Evolutionary conservation across 2,797 vertebrate genomes (phyloP).

Genomic region (Alca torda): DNA sequence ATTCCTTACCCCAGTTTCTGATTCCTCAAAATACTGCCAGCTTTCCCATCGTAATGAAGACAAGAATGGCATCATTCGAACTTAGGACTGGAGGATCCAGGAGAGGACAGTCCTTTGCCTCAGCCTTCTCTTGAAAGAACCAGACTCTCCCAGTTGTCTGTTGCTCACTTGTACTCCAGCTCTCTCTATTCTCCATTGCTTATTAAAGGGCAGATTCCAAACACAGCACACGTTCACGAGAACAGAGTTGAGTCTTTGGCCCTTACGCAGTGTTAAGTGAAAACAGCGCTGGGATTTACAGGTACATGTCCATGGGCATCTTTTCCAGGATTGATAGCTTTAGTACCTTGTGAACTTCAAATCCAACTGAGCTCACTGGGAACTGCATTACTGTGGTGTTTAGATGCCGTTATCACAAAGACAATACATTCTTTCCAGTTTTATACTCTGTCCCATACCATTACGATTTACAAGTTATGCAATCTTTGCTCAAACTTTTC

Average conservation of each 20-base stretch:
- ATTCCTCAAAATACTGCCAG: not conserved
- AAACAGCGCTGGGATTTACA: not conserved
- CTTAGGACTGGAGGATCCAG: not conserved
- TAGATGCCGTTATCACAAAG: not conserved
- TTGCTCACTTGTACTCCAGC: not conserved
- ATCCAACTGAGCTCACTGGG: not conserved
- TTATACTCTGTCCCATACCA: not conserved
- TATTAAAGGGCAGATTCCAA: not conserved
- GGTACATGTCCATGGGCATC: not conserved
- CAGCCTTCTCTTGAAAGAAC: not conserved
- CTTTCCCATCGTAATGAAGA: not conserved
- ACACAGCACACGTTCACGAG: not conserved
- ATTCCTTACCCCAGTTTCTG: not conserved
- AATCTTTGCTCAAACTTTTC: not conserved
- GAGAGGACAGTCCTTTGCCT: fast-evolving
- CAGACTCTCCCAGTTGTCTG: not conserved
- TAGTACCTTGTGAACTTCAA: not conserved
- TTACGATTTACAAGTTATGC: not conserved
- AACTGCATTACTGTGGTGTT: not conserved
- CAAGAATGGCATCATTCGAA: not conserved
- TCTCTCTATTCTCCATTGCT: not conserved
- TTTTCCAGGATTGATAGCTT: not conserved
- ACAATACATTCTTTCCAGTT: not conserved
- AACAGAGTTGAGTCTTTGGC: not conserved
- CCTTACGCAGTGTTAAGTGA: not conserved